Conservation (phyloP, 2,113 vertebrate genomes). For the Periophthalmodon schlosseri region DNA sequence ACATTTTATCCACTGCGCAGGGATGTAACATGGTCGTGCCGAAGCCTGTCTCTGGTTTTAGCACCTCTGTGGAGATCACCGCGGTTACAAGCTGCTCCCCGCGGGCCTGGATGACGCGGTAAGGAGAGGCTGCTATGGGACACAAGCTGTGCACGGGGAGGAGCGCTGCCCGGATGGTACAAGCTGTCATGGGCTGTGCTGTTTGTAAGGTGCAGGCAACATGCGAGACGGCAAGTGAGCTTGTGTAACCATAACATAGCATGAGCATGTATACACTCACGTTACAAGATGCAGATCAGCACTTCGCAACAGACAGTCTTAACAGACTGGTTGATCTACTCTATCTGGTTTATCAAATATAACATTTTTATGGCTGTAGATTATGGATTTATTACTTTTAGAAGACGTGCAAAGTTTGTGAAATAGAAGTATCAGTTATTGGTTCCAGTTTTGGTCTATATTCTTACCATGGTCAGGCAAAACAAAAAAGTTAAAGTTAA, state of each 20-base stretch:
- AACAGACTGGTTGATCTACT: not conserved
- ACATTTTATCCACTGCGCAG: conserved; percentile 25
- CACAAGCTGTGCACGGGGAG: conserved; percentile 56
- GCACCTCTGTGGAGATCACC: conserved; percentile 62
- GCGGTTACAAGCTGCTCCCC: conserved; percentile 63
- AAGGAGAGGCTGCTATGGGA: conserved; percentile 33
- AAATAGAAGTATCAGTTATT: too few species aligned
- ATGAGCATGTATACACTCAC: not conserved
- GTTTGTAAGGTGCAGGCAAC: conserved; percentile 30
- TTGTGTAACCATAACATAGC: conserved; percentile 27
- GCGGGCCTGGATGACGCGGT: conserved; percentile 50
- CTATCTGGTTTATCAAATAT: not conserved
- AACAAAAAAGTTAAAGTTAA: not conserved
- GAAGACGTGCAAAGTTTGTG: too few species aligned
- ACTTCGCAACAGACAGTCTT: not conserved
- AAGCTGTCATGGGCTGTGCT: conserved; percentile 44
- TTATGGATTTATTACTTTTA: too few species aligned
- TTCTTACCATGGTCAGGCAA: not conserved
- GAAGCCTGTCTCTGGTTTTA: conserved; percentile 59
- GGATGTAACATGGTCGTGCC: conserved; percentile 47
- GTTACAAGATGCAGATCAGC: not conserved
- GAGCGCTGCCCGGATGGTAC: conserved; percentile 38
- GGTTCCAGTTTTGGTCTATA: too few species aligned
- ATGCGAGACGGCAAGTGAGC: conserved; percentile 19
- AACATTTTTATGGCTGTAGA: not conserved